These are phyloP conservation scores for Ianthella basta DNA, from an alignment of 37 sponge, comb jelly and placozoan genomes.

Conservation along the genomic window DNA sequence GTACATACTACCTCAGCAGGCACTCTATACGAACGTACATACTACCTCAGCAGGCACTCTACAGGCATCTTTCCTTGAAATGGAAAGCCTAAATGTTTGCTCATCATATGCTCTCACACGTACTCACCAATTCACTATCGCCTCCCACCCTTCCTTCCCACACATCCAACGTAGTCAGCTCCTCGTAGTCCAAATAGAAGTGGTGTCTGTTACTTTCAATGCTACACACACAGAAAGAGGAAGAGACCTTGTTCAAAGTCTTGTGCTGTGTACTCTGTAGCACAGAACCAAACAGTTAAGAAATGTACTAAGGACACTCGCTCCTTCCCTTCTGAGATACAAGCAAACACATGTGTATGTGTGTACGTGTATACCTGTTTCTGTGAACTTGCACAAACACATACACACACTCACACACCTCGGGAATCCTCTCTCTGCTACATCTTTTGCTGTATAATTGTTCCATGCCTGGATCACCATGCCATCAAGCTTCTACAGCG, in stretches of 20 bases:
- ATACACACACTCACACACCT: too few species aligned
- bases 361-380: too few species aligned
- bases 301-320: background rate
- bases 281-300: background rate
- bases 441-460: too few species aligned
- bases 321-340: too few species aligned
- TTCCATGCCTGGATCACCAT: too few species aligned
- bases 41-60: background rate
- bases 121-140: background rate
- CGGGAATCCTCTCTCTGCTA: too few species aligned
- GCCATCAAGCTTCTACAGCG: too few species aligned
- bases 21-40: background rate
- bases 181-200: background rate
- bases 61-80: too few species aligned
- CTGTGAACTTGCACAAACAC: too few species aligned
- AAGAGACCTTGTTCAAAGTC: background rate
- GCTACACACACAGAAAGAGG: background rate
- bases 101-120: too few species aligned
- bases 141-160: conserved; percentile 9
- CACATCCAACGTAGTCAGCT: background rate
- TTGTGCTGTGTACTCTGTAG: background rate
- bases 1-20: background rate
- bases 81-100: too few species aligned
- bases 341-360: too few species aligned
- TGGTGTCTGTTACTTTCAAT: background rate